Base-by-base conservation (phyloP, 2,888 invertebrate species). In the Calephelis perditalis region DNA sequence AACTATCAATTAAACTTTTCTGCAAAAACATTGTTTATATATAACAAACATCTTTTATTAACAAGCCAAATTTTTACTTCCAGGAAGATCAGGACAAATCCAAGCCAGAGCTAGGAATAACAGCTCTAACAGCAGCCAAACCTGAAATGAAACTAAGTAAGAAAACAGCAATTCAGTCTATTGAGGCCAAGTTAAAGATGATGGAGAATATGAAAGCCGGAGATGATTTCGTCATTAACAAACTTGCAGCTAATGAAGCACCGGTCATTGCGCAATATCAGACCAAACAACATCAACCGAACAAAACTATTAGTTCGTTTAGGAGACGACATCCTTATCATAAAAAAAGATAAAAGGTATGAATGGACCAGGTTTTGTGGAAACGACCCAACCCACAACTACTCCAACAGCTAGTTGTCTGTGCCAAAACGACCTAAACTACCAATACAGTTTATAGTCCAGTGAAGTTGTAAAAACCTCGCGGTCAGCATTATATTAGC, bases 121-220 rank as follows among this genome's bases (percentile, higher is more conserved):
- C 96, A 36, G 96, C 94, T 0, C 77, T 96, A 65, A 94, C 95
- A 0, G 95, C 95, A 58, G 91, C 92, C 0, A 91, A 91, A 55
- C 91, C 87, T 3, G 90, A 94, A 73, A 73, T 89, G 2, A 95
- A 94, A 82, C 83, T 94, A 3, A 96, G 96, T 77, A 94, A 94
- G 71, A 93, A 94, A 74, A 94, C 94, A 8, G 95, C 96, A 61
- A 97, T 97, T 68, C 95, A 95, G 75, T 96, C 96, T 0, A 97
- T 97, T 63, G 97, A 97, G 79, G 96, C 96, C 0, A 97, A 97
- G 81, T 84, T 97, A 1, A 96, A 95, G 74, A 86, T 95, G 78
- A 94, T 97, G 93, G 95, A 96, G 70, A 93, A 92, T 66, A 92
- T 92, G 77, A 91, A 92, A 69, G 91, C 92, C 0, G 92, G 92